Evolutionary conservation across 2,888 invertebrate species (phyloP), one percentile per base, ranked within the genome.

Genomic region (Tromatobia lineatoria): DNA sequence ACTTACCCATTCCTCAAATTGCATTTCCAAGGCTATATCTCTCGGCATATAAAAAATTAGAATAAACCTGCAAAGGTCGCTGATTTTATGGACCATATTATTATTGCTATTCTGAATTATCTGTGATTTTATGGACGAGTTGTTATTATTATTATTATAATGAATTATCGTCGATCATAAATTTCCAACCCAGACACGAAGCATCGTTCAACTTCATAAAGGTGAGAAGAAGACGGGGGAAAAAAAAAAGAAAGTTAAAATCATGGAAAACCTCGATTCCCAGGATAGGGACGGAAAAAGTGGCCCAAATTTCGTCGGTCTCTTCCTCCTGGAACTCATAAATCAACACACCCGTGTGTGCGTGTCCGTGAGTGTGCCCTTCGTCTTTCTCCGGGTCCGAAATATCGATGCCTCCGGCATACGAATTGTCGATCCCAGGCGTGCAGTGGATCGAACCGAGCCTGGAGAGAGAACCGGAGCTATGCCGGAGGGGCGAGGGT

Each of bases 281-380:
- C 73, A 52, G 67, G 69, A 84, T 54, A 64, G 42, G 3, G 29
- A 13, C 34, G 45, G 15, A 54, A 80, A 84, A 84, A 78, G 74
- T 84, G 80, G 81, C 81, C 84, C 66, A 81, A 84, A 81, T 84
- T 79, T 78, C 50, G 42, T 80, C 74, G 78, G 47, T 29, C 20
- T 67, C 64, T 64, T 59, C 61, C 76, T 29, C 69, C 64, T 66
- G 81, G 78, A 84, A 81, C 64, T 42, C 57, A 78, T 81, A 81
- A 84, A 84, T 84, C 84, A 84, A 81, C 81, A 70, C 10, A 38
- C 57, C 71, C 61, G 23, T 11, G 47, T 25, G 45, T n/a, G 42
- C 52, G 47, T 18, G 67, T 45, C 50, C 20, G 75, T 42, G 47
- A 57, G 18, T 52, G 54, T 18, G 20, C 34, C 52, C 52, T 38